Percentiles rank a stretch among this genome's conserved stretches.
Evolutionary conservation across 2,797 vertebrate species (phyloP).

Genomic region (Danio jaintianensis): DNA sequence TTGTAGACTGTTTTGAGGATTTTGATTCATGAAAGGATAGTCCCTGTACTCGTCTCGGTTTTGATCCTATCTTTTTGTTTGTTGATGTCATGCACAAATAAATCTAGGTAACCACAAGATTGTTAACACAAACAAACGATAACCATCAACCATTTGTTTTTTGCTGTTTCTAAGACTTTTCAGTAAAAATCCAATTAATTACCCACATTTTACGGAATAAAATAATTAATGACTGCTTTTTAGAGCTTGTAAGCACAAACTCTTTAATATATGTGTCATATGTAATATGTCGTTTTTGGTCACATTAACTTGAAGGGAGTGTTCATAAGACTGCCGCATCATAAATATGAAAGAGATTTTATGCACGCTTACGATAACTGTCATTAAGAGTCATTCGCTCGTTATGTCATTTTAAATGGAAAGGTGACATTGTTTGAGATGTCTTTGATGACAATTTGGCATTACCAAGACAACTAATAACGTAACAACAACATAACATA

Average conservation of each 20-base stretch:
- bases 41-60: slow-evolving; percentile 11
- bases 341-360: no score
- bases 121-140: neutral
- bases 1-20: neutral
- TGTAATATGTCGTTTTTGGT: no score
- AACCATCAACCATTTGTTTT: slow-evolving; percentile 4
- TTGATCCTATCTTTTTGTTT: neutral
- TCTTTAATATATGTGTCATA: no score
- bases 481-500: no score
- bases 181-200: neutral
- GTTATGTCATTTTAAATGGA: no score
- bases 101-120: neutral
- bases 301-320: no score
- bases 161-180: neutral
- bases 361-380: no score
- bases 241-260: neutral
- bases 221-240: neutral
- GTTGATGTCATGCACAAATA: neutral
- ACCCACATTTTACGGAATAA: neutral
- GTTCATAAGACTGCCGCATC: no score
- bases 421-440: no score
- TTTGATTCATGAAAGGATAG: neutral
- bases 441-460: no score
- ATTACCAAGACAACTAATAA: no score
- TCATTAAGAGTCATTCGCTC: no score